Evolutionary conservation across 2,113 vertebrate genomes (phyloP), one percentile per base, ranked within the genome.

Genomic region (Aleadryas rufinucha): DNA sequence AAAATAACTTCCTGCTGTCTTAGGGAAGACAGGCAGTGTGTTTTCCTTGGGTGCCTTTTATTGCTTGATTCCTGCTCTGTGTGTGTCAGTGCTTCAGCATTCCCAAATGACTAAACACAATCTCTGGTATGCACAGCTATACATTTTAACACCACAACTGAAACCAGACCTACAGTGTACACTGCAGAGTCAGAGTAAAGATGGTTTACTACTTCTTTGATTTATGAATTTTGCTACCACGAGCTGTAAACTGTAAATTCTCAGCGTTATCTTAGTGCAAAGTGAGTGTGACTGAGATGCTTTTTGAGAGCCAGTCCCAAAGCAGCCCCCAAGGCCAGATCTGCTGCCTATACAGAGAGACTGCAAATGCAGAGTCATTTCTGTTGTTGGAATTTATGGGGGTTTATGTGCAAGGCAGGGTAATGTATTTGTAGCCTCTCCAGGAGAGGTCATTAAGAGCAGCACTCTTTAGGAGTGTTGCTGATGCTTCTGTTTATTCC

Each of bases 21-120:
- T 42, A 22, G 52, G 64, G 79, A 88, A 86, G 66, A 50, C 31
- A 19, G 86, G 59, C 7, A 14, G 2, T 33, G 11, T 7, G 16
- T 88, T 68, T 94, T 74, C 68, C 49, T 44, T 63, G 31, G 16
- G 20, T 92, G 49, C 28, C 9, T 90, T 81, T 84, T 57, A 35
- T 57, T 92, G 88, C 76, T 81, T 95, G 49, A 23, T 22, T 60
- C n/a, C 78, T 92, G 88, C 88, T 93, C 88, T 93, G 22, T 53
- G 41, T 26, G 3, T 80, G 44, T 68, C 90, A 53, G 60, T 79
- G 76, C 83, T 93, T 93, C 79, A 68, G 37, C 2, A 0, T 75
- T 88, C 80, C 90, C 54, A 44, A 82, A 79, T 92, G 87, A 94
- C 88, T 69, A 84, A 72, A 80, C 60, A 33, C 41, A 53, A 7